Base-by-base conservation (phyloP, 92 coral and sea anemone genomes). In the Epizoanthus rinbou region DNA sequence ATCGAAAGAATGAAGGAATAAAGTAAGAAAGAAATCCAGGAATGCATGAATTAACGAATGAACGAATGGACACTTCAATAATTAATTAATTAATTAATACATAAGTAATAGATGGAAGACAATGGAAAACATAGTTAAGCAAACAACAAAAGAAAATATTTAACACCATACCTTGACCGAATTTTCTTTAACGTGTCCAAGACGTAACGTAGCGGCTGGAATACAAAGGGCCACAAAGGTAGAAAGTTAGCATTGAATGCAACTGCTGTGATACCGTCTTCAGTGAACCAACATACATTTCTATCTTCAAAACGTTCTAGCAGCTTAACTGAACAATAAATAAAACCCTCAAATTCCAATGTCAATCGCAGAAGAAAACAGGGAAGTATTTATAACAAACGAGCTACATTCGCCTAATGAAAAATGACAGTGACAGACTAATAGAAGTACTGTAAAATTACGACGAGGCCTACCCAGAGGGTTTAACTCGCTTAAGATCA, bases 131-230 rank as follows among this genome's bases (percentile, higher is more conserved):
- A 50, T 11, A 1, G 13, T 50, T 41, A 41, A 39, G 7, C 47
- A 47, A 47, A 47, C 53, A 47, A 10, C 53, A 47, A 47, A 1
- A 47, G 53, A 8, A 21, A 10, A 10, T 1, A 10, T n/a, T 14
- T 76, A 50, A 53, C 31, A 3, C 69, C 53, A 22, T 56, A 97
- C 99, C 99, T 97, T 72, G 99, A 97, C 53, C 94, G 93, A 57
- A 97, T 94, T 85, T 92, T 97, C 86, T 83, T 89, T 10, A 91
- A 83, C 18, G 89, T 94, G 57, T 82, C 90, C 14, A 97, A 86
- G 16, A 97, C 99, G 80, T 97, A 97, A 62, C 92, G 97, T 37
- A 85, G 67, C 31, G 99, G 94, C 99, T 97, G 80, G 41, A 92
- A 81, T 57, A 35, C 3, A 54, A 75, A 10, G 54, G 7, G 9